These are phyloP conservation scores for Aleiodes testaceus DNA, from an alignment of 2,888 invertebrate genomes.

Conservation along the genomic window DNA sequence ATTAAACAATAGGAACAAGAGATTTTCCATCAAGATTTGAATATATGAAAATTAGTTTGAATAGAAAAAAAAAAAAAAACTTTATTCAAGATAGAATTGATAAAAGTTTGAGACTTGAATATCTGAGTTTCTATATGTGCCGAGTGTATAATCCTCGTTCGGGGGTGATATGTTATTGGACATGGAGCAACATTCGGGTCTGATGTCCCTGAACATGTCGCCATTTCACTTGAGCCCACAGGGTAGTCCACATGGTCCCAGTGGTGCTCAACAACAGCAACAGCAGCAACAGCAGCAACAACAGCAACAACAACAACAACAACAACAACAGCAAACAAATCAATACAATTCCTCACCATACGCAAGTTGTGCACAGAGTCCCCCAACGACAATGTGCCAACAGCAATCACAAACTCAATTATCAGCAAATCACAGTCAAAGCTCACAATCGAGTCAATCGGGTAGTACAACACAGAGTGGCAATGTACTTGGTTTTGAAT, in stretches of 20 bases:
- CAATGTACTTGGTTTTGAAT: conserved; percentile 73
- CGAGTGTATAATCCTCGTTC: conserved; percentile 54
- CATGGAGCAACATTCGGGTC: conserved; percentile 90
- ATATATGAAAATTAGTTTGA: neutral
- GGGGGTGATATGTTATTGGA: conserved; percentile 82
- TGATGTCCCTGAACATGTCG: conserved; percentile 92
- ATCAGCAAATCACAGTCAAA: conserved; percentile 43
- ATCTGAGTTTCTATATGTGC: conserved; percentile 54
- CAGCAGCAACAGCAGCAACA: conserved; percentile 69
- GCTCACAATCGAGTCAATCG: conserved; percentile 63
- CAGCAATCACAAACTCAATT: conserved; percentile 57
- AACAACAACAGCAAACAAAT: conserved; percentile 65
- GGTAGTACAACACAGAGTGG: conserved; percentile 57
- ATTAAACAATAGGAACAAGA: neutral
- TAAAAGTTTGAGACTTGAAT: neutral
- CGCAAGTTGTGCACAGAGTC: conserved; percentile 73
- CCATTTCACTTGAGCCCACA: conserved; percentile 87
- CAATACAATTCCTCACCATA: conserved; percentile 75
- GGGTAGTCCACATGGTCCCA: conserved; percentile 77
- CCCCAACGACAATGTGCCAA: conserved; percentile 68
- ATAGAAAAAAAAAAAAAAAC: conserved; percentile 1
- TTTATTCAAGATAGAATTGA: neutral
- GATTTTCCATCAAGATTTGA: too few relatives aligned
- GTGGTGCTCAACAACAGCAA: conserved; percentile 68
- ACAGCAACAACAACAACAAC: conserved; percentile 70